Percentiles rank a stretch among this genome's conserved stretches.
Evolutionary conservation across 2,888 invertebrate genomes (phyloP).

Genomic region (Cephus spinipes): DNA sequence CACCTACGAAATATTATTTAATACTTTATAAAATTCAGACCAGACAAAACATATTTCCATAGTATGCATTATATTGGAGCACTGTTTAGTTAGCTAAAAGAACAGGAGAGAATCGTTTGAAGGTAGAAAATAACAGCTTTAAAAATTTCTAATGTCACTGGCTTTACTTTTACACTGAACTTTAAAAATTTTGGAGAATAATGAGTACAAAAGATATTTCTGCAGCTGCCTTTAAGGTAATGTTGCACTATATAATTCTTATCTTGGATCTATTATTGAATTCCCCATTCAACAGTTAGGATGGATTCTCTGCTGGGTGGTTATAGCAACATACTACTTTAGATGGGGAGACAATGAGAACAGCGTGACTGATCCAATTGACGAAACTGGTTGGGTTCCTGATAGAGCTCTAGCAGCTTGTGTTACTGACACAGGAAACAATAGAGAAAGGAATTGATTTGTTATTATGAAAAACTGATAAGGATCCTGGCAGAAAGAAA

Average conservation of each 20-base stretch:
- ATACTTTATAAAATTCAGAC: neutral
- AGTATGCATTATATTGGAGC: neutral
- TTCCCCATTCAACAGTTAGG: constrained; percentile 20
- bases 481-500: neutral
- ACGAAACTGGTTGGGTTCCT: constrained; percentile 53
- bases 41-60: neutral
- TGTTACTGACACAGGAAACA: neutral
- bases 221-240: neutral
- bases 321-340: constrained; percentile 50
- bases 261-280: neutral
- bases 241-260: neutral
- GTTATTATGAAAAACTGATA: neutral
- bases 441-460: neutral
- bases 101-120: neutral
- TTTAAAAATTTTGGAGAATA: neutral
- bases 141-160: neutral
- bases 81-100: neutral
- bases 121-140: neutral
- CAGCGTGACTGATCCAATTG: constrained; percentile 38
- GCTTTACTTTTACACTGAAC: neutral
- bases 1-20: neutral
- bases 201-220: neutral
- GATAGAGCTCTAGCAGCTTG: constrained; percentile 43
- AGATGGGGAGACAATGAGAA: constrained; percentile 41
- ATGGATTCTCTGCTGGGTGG: constrained; percentile 30